phyloP scores from a whole-genome alignment of 23 tunicate species.

The Trididemnum nubilum region DNA sequence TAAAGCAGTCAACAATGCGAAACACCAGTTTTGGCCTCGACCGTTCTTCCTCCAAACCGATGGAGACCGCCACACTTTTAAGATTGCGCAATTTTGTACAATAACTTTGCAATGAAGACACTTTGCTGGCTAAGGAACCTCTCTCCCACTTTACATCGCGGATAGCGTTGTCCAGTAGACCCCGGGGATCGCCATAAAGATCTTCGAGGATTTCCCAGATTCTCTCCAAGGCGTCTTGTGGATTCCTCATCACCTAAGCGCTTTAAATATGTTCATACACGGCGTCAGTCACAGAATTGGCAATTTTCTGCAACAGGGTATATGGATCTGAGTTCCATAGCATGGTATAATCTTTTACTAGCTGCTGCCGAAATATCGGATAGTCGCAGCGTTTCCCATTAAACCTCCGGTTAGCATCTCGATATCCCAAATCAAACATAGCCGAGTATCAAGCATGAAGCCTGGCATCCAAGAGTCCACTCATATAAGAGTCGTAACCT shows the following conservation, averaged over 20 bases:
- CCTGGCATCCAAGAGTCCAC: too few species aligned
- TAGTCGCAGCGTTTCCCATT: neutral
- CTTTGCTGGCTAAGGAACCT: neutral
- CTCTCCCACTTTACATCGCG: conserved; percentile 3
- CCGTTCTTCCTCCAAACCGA: neutral
- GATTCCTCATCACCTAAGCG: neutral
- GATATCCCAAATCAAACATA: too few species aligned
- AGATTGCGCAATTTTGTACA: neutral
- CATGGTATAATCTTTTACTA: neutral
- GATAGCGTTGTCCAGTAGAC: neutral
- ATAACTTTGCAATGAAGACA: neutral
- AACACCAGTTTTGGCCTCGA: neutral
- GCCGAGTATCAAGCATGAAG: too few species aligned
- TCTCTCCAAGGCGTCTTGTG: neutral
- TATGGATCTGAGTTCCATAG: conserved; percentile 3
- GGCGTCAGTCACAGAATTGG: neutral
- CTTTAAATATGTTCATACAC: conserved; percentile 10
- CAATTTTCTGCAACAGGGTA: neutral
- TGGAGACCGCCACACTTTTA: neutral
- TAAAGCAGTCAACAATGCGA: neutral
- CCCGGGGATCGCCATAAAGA: neutral
- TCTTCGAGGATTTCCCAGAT: neutral
- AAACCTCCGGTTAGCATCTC: neutral
- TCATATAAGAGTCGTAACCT: too few species aligned
- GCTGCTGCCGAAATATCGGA: conserved; percentile 10